Conservation (phyloP, 2,113 vertebrate species). For the Grantiella picta region DNA sequence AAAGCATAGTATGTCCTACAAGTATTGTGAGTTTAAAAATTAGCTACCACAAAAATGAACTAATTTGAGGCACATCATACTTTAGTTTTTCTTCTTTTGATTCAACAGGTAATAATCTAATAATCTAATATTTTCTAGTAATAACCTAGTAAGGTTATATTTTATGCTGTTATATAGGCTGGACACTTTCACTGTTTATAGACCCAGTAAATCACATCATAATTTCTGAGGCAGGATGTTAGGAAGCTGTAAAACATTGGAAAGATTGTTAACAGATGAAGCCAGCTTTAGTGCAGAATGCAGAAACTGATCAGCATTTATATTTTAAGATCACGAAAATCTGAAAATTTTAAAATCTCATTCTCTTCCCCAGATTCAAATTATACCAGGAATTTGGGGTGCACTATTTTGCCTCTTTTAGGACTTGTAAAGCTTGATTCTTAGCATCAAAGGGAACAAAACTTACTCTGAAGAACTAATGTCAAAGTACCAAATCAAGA, state of each 20-base stretch:
- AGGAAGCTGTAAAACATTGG: background rate
- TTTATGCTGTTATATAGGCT: background rate
- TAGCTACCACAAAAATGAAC: background rate
- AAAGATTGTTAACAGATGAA: background rate
- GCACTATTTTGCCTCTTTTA: accelerated
- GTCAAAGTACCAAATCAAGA: background rate
- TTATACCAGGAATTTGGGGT: background rate
- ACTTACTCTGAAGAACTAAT: background rate
- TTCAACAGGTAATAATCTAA: background rate
- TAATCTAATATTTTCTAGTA: too few species aligned
- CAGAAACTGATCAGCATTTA: background rate
- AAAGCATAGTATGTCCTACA: background rate
- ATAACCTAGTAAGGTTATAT: background rate
- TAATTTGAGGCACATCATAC: background rate
- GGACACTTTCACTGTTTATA: background rate
- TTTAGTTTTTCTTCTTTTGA: background rate
- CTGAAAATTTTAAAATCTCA: background rate
- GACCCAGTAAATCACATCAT: background rate
- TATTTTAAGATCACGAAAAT: background rate
- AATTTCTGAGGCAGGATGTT: background rate
- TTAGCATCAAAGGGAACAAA: background rate
- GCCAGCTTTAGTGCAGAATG: background rate
- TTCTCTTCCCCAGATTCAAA: background rate
- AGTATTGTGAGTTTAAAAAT: background rate
- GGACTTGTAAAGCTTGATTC: background rate